These are phyloP conservation scores for Craterocephalus amniculus DNA, from an alignment of 2,797 vertebrate species.

Conservation along the genomic window DNA sequence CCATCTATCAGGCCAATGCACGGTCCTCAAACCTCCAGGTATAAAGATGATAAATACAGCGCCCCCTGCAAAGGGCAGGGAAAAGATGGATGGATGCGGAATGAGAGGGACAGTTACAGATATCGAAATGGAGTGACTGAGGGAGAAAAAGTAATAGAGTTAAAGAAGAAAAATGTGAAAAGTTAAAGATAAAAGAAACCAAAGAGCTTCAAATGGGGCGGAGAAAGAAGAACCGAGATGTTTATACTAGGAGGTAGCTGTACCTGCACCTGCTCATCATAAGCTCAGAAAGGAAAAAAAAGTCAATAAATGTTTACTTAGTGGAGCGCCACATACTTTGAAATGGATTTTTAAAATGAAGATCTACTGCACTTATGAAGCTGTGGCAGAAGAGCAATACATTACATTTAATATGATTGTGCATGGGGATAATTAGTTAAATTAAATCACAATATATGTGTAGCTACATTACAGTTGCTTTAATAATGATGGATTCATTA, in stretches of 20 bases:
- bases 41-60: slow-evolving; percentile 83
- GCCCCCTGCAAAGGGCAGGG: slow-evolving; percentile 61
- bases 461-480: no score
- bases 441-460: not conserved
- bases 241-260: slow-evolving; percentile 15
- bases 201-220: slow-evolving; percentile 12
- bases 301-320: not conserved
- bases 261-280: not conserved
- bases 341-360: not conserved
- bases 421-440: not conserved
- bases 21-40: slow-evolving; percentile 76
- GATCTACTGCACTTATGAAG: not conserved
- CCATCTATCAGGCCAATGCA: slow-evolving; percentile 80
- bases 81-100: slow-evolving; percentile 62
- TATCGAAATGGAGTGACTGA: slow-evolving; percentile 53
- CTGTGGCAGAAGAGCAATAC: not conserved
- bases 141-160: slow-evolving; percentile 23
- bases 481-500: no score
- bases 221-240: slow-evolving; percentile 30
- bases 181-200: slow-evolving; percentile 20
- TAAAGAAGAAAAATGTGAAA: slow-evolving; percentile 27
- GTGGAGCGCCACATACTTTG: not conserved
- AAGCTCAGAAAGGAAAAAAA: not conserved
- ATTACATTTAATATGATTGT: not conserved
- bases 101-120: slow-evolving; percentile 54